Evolutionary conservation across 1,140 invertebrate genomes (phyloP), one percentile per base, ranked within the genome.

Genomic region (Xylocopa sonorina): DNA sequence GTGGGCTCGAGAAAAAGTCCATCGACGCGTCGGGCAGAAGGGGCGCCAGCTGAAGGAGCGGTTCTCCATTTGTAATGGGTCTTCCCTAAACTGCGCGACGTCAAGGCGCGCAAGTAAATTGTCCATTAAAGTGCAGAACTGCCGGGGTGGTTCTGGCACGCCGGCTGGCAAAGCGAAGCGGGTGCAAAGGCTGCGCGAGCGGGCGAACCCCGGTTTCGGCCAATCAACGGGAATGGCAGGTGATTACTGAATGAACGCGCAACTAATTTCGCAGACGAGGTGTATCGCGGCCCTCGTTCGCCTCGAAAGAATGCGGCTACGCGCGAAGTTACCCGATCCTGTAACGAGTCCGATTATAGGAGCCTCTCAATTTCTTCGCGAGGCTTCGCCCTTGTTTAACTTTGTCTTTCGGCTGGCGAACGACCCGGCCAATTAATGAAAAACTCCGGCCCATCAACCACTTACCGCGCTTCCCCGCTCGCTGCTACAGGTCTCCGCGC

Each of bases 231-330:
- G 74, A 86, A 86, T 63, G 84, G 46, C 53, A 72, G 71, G 69
- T 86, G 81, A 87, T 87, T 86, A 86, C 84, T 81, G 84, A 86
- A 86, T 81, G 81, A 75, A 78, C 81, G 80, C 57, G 53, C 51
- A 82, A 84, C 84, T 87, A 81, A 86, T 87, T 86, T 78, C 55
- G 53, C 78, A 71, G 74, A 41, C 69, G 55, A 58, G 67, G 34
- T 50, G 50, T 29, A n/a, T n/a, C n/a, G 14, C 9, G 10, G 12
- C 32, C 5, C n/a, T 41, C 41, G 29, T 4, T 10, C 29, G n/a
- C 29, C 46, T 34, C 41, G 41, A 34, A 68, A 60, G 68, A 48
- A 74, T 34, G 48, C 71, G 34, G 46, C 66, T 46, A 60, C 62
- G 60, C 63, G 38, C 7, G 64, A 53, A 18, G 51, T n/a, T n/a